These are phyloP conservation scores for Trilocha varians DNA, from an alignment of 2,888 invertebrate species.

Conservation along the genomic window DNA sequence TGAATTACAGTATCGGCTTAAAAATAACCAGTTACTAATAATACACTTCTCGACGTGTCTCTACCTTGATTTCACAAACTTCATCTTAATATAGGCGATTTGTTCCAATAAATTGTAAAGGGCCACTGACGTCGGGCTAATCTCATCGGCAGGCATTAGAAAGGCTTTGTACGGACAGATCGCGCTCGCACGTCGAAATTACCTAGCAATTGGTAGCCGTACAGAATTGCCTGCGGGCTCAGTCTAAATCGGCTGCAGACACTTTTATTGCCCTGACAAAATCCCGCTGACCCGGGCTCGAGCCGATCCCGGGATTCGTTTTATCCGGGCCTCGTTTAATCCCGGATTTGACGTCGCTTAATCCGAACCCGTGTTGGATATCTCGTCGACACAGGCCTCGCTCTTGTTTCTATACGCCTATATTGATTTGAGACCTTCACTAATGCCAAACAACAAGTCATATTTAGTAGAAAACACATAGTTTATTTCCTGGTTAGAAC, in stretches of 20 bases:
- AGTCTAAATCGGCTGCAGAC: conserved; percentile 73
- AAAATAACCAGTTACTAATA: no score
- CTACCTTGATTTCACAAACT: background rate
- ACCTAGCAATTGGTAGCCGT: conserved; percentile 70
- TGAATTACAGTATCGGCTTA: no score
- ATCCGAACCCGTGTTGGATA: conserved; percentile 78
- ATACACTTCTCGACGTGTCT: no score
- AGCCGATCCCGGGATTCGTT: conserved; percentile 56
- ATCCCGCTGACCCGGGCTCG: conserved; percentile 67
- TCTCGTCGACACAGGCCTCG: conserved; percentile 73
- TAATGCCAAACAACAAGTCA: conserved; percentile 31
- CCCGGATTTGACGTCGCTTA: conserved; percentile 75
- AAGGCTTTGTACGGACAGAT: conserved; percentile 69
- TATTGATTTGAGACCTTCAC: conserved; percentile 58
- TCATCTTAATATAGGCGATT: conserved; percentile 45
- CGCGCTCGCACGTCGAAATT: conserved; percentile 66
- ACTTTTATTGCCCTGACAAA: conserved; percentile 71
- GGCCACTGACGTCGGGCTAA: conserved; percentile 63
- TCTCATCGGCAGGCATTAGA: conserved; percentile 69
- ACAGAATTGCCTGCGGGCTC: conserved; percentile 66
- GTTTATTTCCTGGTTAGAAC: no score
- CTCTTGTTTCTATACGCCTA: conserved; percentile 44
- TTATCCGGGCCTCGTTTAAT: conserved; percentile 68
- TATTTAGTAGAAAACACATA: no score
- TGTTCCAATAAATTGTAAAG: conserved; percentile 64